Evolutionary conservation across 2,888 invertebrate genomes (phyloP), one percentile per base, ranked within the genome.

Genomic region (Neria commutata): DNA sequence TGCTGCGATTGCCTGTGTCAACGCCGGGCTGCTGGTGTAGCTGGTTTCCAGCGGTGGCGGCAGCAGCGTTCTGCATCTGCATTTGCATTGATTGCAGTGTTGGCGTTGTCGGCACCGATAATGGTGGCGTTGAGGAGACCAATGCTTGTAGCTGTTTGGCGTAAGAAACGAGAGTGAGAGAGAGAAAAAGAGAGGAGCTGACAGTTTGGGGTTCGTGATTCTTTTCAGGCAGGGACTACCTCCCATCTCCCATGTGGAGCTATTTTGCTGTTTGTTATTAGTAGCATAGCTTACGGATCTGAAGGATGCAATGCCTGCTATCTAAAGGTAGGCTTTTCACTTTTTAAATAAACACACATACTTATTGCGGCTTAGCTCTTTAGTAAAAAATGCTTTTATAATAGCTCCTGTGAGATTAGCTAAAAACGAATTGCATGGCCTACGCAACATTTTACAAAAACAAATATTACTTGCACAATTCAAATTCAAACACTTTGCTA

Each of bases 61-160:
- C 64, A 60, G 53, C 67, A 61, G 64, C 67, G 67, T 73, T 71
- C 70, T 81, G 79, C 75, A 80, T 77, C 64, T 77, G 77, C 73
- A 78, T 77, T 73, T 79, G 79, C 78, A 80, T 79, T 54, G 80
- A 80, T 63, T 80, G 79, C 65, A 80, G 70, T 23, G 79, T 79
- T 47, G 80, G 77, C 52, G 80, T 77, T 60, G 80, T 78, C 56
- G 81, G 80, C 63, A 81, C 79, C 65, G 80, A 79, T 51, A 80
- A 67, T 53, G 80, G 80, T 16, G 79, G 79, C 51, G 80, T 80
- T 65, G 79, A 79, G 53, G 80, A 79, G 54, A 82, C 82, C 76
- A 82, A 74, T 60, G 82, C 82, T 78, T 82, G 82, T 68, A 82
- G 77, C 82, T 82, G 76, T 72, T 64, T 58, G 45, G 16, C 10